Percentiles rank a stretch among this genome's conserved stretches.
phyloP scores from a whole-genome alignment of 2,888 invertebrate genomes.

The Galeopsomyia nigrocyanea region DNA sequence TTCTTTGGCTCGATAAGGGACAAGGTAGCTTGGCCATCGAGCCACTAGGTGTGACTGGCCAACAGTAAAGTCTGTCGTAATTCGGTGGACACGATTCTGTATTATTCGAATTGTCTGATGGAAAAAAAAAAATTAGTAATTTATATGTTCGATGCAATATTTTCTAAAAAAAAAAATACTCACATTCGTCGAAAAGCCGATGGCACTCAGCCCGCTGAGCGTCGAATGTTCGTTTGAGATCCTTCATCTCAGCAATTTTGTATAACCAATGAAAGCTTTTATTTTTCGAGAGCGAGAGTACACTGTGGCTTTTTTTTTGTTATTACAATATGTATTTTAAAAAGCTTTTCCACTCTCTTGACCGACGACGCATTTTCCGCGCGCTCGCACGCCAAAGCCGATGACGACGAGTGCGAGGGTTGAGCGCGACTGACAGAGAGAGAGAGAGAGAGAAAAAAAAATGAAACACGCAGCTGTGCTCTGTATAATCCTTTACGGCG shows the following conservation, averaged over 20 bases:
- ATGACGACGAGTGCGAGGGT: neutral
- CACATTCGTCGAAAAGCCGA: conserved; percentile 7
- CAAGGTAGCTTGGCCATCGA: conserved; percentile 4
- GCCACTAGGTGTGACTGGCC: conserved; percentile 6
- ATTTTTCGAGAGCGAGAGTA: neutral
- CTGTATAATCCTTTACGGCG: conserved; percentile 13
- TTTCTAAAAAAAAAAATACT: neutral
- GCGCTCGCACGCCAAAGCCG: neutral
- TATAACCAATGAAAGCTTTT: neutral
- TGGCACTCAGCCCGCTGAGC: conserved; percentile 12
- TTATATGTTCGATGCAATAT: neutral
- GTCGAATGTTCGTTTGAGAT: neutral
- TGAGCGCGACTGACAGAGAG: too few species aligned
- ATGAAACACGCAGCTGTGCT: too few species aligned
- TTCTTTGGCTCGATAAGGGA: neutral
- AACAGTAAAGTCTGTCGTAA: conserved; percentile 24
- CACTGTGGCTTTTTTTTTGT: neutral
- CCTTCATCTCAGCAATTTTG: neutral
- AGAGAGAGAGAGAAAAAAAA: too few species aligned
- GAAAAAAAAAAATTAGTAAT: neutral
- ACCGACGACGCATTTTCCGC: conserved; percentile 8
- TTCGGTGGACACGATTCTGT: neutral
- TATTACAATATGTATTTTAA: neutral
- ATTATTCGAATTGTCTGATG: neutral
- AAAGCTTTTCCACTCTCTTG: neutral